phyloP scores from a whole-genome alignment of 2,797 vertebrate species.

The Tamandua tetradactyla region DNA sequence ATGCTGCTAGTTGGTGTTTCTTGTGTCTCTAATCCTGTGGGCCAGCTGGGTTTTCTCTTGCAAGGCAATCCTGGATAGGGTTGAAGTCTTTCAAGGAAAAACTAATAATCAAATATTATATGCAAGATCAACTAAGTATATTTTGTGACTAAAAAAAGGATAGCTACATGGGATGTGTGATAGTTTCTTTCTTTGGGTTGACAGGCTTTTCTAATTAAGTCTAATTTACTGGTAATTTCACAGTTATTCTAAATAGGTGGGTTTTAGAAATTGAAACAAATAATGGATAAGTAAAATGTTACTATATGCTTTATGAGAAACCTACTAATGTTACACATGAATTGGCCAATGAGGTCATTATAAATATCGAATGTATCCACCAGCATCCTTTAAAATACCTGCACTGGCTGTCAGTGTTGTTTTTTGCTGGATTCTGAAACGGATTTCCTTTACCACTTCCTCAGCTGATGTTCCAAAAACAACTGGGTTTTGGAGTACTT shows the following conservation, averaged over 20 bases:
- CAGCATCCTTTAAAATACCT: constrained; percentile 85
- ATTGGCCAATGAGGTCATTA: background rate
- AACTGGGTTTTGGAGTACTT: constrained; percentile 74
- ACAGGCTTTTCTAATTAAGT: constrained; percentile 34
- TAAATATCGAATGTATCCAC: background rate
- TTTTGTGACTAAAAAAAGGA: constrained; percentile 32
- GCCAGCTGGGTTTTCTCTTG: background rate
- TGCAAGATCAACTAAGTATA: constrained; percentile 33
- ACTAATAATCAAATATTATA: background rate
- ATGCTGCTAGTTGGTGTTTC: background rate
- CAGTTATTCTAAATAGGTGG: background rate
- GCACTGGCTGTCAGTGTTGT: constrained; percentile 96
- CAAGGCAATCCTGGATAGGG: background rate
- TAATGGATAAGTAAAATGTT: background rate
- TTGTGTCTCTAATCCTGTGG: background rate
- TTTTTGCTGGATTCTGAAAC: constrained; percentile 96
- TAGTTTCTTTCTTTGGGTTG: background rate
- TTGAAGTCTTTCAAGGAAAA: background rate
- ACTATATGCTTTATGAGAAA: constrained; percentile 11
- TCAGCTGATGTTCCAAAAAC: constrained; percentile 94
- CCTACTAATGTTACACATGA: background rate
- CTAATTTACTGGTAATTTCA: background rate
- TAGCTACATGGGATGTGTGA: background rate
- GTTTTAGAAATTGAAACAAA: constrained; percentile 23
- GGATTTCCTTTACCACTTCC: constrained; percentile 97